Conservation (phyloP, 2,113 vertebrate species). For the Thalassoma bifasciatum region DNA sequence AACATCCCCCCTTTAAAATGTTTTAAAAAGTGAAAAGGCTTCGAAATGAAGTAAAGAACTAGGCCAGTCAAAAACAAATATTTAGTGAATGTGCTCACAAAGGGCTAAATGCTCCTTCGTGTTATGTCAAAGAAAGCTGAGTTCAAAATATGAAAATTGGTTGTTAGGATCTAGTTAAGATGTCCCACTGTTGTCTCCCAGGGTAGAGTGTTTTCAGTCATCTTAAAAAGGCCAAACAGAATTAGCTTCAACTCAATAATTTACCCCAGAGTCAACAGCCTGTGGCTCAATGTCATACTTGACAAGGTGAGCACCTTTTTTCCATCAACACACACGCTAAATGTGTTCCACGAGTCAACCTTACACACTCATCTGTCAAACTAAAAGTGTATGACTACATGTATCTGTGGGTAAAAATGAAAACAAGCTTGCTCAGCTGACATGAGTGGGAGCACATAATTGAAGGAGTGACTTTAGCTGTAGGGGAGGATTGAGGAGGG, state of each 20-base stretch:
- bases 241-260: constrained; percentile 68
- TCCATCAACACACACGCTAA: constrained; percentile 43
- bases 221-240: constrained; percentile 28
- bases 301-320: constrained; percentile 34
- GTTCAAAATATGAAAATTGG: no score
- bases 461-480: constrained; percentile 59
- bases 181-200: constrained; percentile 5
- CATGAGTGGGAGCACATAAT: constrained; percentile 44
- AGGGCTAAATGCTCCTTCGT: no score
- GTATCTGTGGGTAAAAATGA: constrained; percentile 5
- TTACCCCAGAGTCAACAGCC: constrained; percentile 62
- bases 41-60: no score
- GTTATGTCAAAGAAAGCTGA: no score
- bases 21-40: neutral
- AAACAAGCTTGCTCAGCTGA: constrained; percentile 27
- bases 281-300: constrained; percentile 49
- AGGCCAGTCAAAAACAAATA: no score
- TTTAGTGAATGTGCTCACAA: no score
- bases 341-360: constrained; percentile 3
- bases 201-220: constrained; percentile 26
- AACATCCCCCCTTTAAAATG: neutral
- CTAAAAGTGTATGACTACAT: constrained; percentile 16
- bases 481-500: constrained; percentile 56
- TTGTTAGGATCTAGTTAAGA: neutral
- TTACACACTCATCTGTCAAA: constrained; percentile 26